Evolutionary conservation across 2,888 invertebrate species (phyloP).

Genomic region (Sepiola atlantica): DNA sequence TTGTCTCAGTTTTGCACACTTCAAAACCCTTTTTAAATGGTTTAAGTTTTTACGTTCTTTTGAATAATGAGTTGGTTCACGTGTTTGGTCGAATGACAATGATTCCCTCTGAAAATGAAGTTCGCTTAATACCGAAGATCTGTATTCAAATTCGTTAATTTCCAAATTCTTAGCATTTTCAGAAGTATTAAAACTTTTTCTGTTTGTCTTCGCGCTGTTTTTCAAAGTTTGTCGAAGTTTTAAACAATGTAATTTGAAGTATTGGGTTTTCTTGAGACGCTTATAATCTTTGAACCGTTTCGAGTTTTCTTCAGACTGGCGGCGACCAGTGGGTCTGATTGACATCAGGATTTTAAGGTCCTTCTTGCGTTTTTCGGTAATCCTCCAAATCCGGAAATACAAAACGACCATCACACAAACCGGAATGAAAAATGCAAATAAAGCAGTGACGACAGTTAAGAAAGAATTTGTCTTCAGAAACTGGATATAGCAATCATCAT

Average conservation of each 20-base stretch:
- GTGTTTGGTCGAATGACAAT: conserved; percentile 52
- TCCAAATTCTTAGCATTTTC: conserved; percentile 78
- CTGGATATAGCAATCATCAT: conserved; percentile 95
- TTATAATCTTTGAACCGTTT: neutral
- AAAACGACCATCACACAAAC: conserved; percentile 96
- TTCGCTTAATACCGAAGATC: conserved; percentile 55
- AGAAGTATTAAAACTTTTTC: conserved; percentile 79
- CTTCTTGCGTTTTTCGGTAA: conserved; percentile 96
- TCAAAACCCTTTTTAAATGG: neutral
- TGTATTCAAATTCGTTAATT: conserved; percentile 57
- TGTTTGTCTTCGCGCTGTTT: neutral
- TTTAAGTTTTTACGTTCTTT: neutral
- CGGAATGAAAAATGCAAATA: conserved; percentile 98
- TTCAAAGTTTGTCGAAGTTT: neutral
- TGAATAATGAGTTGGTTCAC: neutral
- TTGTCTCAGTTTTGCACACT: neutral
- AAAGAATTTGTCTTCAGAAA: conserved; percentile 97
- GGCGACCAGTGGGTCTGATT: conserved; percentile 55
- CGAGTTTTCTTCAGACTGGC: neutral
- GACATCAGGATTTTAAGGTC: conserved; percentile 80
- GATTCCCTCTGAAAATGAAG: conserved; percentile 59
- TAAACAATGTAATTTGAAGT: neutral
- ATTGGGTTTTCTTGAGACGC: neutral
- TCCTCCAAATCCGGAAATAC: conserved; percentile 95
- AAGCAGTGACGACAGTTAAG: conserved; percentile 96